Evolutionary conservation across 2,113 vertebrate species (phyloP).

Genomic region (Donacobius atricapilla): DNA sequence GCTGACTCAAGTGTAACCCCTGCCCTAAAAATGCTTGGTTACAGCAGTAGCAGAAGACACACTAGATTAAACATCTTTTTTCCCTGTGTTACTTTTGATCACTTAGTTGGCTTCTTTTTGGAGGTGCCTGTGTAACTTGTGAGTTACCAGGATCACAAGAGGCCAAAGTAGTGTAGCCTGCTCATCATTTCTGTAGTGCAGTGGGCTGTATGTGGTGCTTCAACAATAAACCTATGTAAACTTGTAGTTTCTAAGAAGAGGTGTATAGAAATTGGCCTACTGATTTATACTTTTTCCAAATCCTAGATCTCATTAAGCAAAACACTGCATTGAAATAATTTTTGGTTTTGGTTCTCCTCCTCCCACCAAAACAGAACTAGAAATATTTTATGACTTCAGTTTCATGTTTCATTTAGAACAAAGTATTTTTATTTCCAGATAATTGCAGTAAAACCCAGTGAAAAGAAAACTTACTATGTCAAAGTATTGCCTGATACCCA

Average conservation of each 20-base stretch:
- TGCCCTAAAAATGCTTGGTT: background rate
- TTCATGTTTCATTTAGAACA: background rate
- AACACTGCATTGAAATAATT: background rate
- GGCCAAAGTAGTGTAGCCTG: background rate
- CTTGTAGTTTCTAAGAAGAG: background rate
- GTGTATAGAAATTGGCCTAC: background rate
- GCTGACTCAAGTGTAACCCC: background rate
- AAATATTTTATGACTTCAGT: background rate
- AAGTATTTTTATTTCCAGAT: background rate
- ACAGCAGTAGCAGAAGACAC: background rate
- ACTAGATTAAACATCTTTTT: background rate
- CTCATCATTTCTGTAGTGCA: background rate
- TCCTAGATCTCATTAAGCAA: background rate
- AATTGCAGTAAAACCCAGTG: background rate
- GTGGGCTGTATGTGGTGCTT: background rate
- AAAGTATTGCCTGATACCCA: background rate
- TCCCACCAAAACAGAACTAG: background rate
- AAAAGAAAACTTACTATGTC: background rate
- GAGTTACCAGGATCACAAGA: background rate
- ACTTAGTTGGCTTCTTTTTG: background rate
- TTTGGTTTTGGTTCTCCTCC: background rate
- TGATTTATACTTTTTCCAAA: background rate
- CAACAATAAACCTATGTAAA: background rate
- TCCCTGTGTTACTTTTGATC: background rate
- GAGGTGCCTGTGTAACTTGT: accelerated